phyloP scores from a whole-genome alignment of 2,888 invertebrate genomes.

The Rosalia funebris region DNA sequence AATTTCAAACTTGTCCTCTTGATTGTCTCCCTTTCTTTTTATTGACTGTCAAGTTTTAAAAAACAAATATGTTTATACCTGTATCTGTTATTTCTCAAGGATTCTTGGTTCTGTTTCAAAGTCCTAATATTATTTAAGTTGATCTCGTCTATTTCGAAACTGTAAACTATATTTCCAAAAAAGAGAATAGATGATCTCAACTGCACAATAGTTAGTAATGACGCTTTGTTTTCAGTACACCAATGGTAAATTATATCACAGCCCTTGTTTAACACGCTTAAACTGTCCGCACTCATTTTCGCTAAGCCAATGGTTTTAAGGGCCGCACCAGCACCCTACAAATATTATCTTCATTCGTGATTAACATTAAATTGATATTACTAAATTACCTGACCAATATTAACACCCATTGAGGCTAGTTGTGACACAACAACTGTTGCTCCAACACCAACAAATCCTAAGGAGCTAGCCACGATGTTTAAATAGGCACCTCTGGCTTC shows the following conservation, averaged over 20 bases:
- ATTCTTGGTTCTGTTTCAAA: not conserved
- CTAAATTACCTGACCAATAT: slow-evolving; percentile 44
- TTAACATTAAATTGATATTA: not conserved
- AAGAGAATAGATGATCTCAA: slow-evolving; percentile 47
- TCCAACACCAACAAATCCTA: slow-evolving; percentile 67
- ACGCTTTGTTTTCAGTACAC: slow-evolving; percentile 49
- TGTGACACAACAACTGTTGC: slow-evolving; percentile 63
- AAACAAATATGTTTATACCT: too few species aligned
- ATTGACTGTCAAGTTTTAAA: too few species aligned
- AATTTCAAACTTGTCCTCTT: too few species aligned
- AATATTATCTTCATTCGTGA: not conserved
- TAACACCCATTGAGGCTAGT: slow-evolving; percentile 61
- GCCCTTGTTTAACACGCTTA: slow-evolving; percentile 44
- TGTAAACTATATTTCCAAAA: slow-evolving; percentile 49
- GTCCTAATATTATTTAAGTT: not conserved
- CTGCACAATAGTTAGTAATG: slow-evolving; percentile 61
- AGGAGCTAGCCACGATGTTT: slow-evolving; percentile 68
- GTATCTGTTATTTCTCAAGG: not conserved
- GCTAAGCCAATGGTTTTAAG: slow-evolving; percentile 46
- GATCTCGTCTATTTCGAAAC: slow-evolving; percentile 37
- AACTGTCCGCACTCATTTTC: slow-evolving; percentile 47
- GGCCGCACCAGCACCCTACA: slow-evolving; percentile 45
- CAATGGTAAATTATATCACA: slow-evolving; percentile 46
- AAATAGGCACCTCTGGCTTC: slow-evolving; percentile 70
- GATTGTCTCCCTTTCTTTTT: too few species aligned